Percentiles rank a stretch among this genome's conserved stretches.
These are phyloP conservation scores for Olivierus martensii DNA, from an alignment of 1,140 invertebrate species.

Conservation along the genomic window DNA sequence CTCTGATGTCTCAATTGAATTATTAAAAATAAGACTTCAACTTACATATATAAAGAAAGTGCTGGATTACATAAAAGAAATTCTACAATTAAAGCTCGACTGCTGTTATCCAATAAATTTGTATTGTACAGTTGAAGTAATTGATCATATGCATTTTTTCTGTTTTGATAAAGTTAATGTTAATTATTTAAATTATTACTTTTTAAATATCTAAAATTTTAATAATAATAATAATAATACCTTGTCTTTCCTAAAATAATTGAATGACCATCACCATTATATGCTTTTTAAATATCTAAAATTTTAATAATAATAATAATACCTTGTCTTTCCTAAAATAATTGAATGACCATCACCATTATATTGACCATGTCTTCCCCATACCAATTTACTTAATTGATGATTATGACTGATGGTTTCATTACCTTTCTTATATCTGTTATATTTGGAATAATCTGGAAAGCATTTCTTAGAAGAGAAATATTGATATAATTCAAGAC, in stretches of 20 bases:
- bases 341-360: background rate
- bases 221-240: too few relatives aligned
- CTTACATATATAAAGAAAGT: background rate
- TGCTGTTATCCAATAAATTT: background rate
- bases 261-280: background rate
- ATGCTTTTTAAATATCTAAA: too few relatives aligned
- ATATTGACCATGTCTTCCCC: background rate
- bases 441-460: background rate
- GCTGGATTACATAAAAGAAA: conserved; percentile 8
- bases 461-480: background rate
- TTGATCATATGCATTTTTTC: too few relatives aligned
- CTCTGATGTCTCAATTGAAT: too few relatives aligned
- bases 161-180: too few relatives aligned
- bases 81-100: conserved; percentile 2
- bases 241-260: background rate
- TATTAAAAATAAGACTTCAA: too few relatives aligned
- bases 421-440: background rate
- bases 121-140: too few relatives aligned
- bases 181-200: too few relatives aligned
- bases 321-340: background rate
- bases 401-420: background rate
- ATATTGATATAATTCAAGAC: background rate
- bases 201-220: too few relatives aligned
- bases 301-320: too few relatives aligned
- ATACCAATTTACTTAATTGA: background rate